Conservation (phyloP, 2,888 invertebrate genomes). For the Strigamia transsilvanica region DNA sequence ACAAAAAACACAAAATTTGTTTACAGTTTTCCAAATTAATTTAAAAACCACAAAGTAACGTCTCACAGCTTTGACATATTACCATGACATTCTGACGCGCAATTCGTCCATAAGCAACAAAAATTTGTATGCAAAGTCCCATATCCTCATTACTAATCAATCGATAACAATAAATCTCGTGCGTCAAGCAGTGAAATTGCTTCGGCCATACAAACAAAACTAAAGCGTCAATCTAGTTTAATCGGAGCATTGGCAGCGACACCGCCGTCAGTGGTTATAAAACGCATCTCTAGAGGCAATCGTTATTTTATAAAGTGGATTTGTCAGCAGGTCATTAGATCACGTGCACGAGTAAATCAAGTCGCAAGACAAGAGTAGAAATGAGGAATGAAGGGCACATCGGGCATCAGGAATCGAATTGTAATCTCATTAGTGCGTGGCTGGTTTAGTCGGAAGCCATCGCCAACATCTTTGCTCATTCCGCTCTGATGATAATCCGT, state of each 20-base stretch:
- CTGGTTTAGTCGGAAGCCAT: conserved; percentile 52
- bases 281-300: conserved; percentile 25
- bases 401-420: conserved; percentile 51
- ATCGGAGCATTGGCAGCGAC: not conserved
- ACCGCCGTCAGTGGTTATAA: not conserved
- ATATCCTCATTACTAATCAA: not conserved
- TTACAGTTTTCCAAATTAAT: not conserved
- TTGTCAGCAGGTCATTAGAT: conserved; percentile 44
- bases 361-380: conserved; percentile 26
- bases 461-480: conserved; percentile 38
- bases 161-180: not conserved
- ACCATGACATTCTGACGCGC: not conserved
- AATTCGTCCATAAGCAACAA: not conserved
- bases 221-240: not conserved
- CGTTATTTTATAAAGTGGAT: conserved; percentile 28
- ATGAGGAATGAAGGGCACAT: conserved; percentile 27
- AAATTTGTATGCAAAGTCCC: not conserved
- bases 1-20: not conserved
- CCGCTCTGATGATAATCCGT: conserved; percentile 28
- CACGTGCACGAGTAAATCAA: conserved; percentile 29
- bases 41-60: not conserved
- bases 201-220: not conserved
- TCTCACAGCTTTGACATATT: not conserved
- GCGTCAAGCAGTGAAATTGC: not conserved
- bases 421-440: conserved; percentile 52